Conservation (phyloP, 1,140 invertebrate genomes). For the Lordiphosa collinella region DNA sequence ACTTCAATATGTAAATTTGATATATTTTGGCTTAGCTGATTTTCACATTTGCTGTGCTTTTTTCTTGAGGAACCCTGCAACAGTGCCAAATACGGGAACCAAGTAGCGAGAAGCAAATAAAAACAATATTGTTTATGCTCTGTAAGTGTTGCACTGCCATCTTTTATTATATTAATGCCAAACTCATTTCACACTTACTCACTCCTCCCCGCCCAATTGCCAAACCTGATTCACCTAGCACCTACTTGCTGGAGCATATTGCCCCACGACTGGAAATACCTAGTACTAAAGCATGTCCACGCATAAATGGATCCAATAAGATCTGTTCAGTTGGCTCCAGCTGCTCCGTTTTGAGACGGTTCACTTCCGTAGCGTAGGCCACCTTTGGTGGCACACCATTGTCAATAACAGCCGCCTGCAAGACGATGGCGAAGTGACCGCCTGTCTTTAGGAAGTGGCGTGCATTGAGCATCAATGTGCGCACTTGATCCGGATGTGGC, state of each 20-base stretch:
- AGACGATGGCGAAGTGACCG: constrained; percentile 26
- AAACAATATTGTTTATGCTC: no score
- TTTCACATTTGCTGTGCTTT: no score
- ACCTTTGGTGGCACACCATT: neutral
- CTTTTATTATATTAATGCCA: no score
- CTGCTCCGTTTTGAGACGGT: constrained; percentile 19
- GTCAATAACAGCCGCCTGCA: neutral
- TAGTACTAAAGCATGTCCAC: constrained; percentile 10
- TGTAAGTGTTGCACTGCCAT: no score
- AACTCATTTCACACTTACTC: no score
- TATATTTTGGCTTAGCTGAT: no score
- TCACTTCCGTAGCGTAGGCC: neutral
- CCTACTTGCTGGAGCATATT: neutral
- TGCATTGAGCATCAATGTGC: constrained; percentile 33
- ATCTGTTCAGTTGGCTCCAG: constrained; percentile 22
- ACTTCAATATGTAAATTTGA: no score
- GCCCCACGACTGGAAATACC: constrained; percentile 25
- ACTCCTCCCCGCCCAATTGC: no score
- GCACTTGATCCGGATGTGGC: constrained; percentile 18
- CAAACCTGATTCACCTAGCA: no score
- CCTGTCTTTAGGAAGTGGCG: constrained; percentile 30
- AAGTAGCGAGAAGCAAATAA: no score
- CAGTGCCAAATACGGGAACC: no score
- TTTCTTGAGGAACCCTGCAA: no score
- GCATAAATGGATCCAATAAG: constrained; percentile 17